Conservation (phyloP, 1,140 invertebrate species). For the Drosophila serrata region DNA sequence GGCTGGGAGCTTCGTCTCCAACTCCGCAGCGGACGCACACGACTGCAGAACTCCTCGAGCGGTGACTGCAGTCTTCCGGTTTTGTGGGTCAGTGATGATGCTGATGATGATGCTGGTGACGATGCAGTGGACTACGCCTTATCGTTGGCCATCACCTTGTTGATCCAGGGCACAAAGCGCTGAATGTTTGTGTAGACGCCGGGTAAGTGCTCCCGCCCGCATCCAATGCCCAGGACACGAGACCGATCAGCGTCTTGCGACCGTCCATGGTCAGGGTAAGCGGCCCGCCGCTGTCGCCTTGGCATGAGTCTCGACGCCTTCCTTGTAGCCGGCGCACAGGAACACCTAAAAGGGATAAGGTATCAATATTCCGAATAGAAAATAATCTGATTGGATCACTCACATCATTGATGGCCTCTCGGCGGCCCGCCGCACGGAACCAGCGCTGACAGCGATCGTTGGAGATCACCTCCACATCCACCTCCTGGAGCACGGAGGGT, state of each 20-base stretch:
- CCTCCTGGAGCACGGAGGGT: conserved; percentile 90
- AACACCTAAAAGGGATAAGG: conserved; percentile 86
- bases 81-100: conserved; percentile 9
- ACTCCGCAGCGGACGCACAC: conserved; percentile 37
- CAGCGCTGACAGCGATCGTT: conserved; percentile 96
- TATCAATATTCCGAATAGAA: neutral
- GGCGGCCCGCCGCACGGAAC: conserved; percentile 94
- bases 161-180: conserved; percentile 96
- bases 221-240: conserved; percentile 97
- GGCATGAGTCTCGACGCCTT: conserved; percentile 86
- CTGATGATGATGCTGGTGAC: neutral
- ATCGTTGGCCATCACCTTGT: conserved; percentile 89
- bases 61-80: conserved; percentile 63
- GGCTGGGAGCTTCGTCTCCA: conserved; percentile 42
- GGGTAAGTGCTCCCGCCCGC: conserved; percentile 94
- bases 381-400: neutral
- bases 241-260: conserved; percentile 92
- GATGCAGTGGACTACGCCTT: conserved; percentile 65
- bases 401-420: conserved; percentile 96
- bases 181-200: conserved; percentile 97
- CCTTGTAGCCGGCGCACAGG: conserved; percentile 96
- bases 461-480: conserved; percentile 95
- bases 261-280: conserved; percentile 93
- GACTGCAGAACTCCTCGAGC: conserved; percentile 53
- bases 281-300: conserved; percentile 92